phyloP scores from a whole-genome alignment of 2,888 invertebrate species.

The Plagodis dolabraria region DNA sequence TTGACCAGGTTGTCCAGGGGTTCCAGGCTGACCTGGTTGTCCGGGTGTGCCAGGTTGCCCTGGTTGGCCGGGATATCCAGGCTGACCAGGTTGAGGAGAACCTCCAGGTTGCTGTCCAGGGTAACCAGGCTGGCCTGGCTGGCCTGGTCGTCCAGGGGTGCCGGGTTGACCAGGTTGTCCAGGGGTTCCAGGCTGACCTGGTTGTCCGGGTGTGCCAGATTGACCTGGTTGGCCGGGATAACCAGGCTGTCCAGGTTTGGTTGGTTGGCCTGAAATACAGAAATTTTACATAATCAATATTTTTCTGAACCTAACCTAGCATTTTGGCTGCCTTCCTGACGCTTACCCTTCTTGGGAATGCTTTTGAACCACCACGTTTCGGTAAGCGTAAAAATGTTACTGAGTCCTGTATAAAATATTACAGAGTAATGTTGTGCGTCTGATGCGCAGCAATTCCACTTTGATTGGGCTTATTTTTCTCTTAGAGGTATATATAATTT shows the following conservation, averaged over 20 bases:
- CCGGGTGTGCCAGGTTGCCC: neutral
- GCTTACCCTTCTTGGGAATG: too few species aligned
- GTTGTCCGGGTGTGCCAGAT: conserved; percentile 36
- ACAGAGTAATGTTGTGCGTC: too few species aligned
- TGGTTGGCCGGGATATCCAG: conserved; percentile 5
- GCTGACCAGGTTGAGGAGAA: conserved; percentile 48
- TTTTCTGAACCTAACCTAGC: too few species aligned
- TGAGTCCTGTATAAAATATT: too few species aligned
- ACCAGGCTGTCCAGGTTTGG: conserved; percentile 41
- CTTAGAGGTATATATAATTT: too few species aligned
- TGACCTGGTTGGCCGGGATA: conserved; percentile 33
- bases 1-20: conserved; percentile 40
- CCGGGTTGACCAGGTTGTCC: conserved; percentile 3
- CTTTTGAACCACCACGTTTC: too few species aligned
- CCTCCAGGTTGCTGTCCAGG: conserved; percentile 38
- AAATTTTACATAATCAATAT: too few species aligned
- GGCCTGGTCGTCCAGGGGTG: conserved; percentile 21
- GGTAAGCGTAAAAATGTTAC: too few species aligned
- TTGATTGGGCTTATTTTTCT: too few species aligned
- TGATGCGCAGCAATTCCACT: too few species aligned
- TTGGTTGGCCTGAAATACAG: conserved; percentile 27
- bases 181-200: conserved; percentile 29
- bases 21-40: conserved; percentile 31
- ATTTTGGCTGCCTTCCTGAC: too few species aligned
- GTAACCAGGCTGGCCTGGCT: conserved; percentile 41